These are phyloP conservation scores for Drosophila lutescens DNA, from an alignment of 2,888 invertebrate species.

Conservation along the genomic window DNA sequence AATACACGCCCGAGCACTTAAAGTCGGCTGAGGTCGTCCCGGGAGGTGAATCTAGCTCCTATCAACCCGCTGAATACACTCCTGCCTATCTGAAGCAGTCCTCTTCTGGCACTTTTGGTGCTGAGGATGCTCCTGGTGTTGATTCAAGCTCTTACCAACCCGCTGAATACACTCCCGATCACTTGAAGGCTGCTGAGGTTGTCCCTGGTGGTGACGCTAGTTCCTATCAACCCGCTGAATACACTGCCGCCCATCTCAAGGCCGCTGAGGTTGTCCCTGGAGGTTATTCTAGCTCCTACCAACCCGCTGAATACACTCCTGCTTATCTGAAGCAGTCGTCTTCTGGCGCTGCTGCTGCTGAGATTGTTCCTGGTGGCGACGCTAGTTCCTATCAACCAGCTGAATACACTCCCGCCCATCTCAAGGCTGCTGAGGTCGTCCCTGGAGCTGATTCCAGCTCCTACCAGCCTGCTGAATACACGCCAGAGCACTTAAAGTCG, in stretches of 20 bases:
- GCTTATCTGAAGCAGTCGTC: background rate
- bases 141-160: conserved; percentile 32
- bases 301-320: conserved; percentile 15
- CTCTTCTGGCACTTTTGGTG: background rate
- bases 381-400: conserved; percentile 20
- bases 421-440: background rate
- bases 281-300: conserved; percentile 11
- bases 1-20: conserved; percentile 6
- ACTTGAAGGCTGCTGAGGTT: conserved; percentile 1
- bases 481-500: background rate
- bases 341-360: background rate
- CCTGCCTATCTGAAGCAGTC: conserved; percentile 2
- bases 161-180: conserved; percentile 26
- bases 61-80: conserved; percentile 29
- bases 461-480: conserved; percentile 29
- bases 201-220: conserved; percentile 36
- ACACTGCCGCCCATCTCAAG: conserved; percentile 8
- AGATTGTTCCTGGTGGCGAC: background rate
- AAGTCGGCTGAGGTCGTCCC: background rate
- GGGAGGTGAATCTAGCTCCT: conserved; percentile 11
- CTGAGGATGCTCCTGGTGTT: conserved; percentile 13
- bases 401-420: conserved; percentile 14
- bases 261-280: background rate
- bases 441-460: conserved; percentile 11
- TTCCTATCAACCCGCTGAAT: conserved; percentile 42